phyloP scores from a whole-genome alignment of 2,797 vertebrate species.

The Etheostoma nigrum region DNA sequence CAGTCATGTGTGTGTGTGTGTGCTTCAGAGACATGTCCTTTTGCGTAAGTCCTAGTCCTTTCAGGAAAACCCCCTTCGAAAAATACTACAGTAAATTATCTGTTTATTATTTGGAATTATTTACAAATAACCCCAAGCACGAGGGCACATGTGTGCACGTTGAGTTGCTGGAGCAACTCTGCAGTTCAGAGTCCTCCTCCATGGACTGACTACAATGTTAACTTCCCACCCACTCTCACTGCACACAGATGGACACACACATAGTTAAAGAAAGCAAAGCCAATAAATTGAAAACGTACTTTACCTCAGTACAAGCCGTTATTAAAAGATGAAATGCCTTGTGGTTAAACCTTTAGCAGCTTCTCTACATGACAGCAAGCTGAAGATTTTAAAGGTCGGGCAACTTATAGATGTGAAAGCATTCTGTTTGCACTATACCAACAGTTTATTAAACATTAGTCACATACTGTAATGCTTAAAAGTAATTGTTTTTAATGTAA shows the following conservation, averaged over 20 bases:
- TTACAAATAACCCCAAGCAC: not conserved
- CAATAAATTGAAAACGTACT: no score
- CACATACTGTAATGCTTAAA: not conserved
- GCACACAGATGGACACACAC: not conserved
- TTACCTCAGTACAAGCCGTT: not conserved
- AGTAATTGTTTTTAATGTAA: no score
- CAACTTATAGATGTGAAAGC: not conserved
- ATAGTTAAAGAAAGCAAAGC: not conserved
- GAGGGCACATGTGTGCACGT: not conserved
- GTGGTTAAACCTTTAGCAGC: not conserved
- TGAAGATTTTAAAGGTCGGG: not conserved
- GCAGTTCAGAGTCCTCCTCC: not conserved
- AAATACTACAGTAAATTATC: slow-evolving; percentile 21
- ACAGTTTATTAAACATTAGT: no score
- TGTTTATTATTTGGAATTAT: slow-evolving; percentile 4
- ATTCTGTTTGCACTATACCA: not conserved
- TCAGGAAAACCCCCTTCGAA: slow-evolving; percentile 15
- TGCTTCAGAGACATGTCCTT: slow-evolving; percentile 7
- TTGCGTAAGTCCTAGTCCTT: slow-evolving; percentile 20
- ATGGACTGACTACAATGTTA: not conserved
- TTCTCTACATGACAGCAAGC: not conserved
- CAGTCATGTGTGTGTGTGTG: not conserved
- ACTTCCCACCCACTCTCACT: not conserved
- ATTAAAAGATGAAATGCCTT: not conserved
- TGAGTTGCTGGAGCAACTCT: slow-evolving; percentile 2